Percentiles rank a stretch among this genome's conserved stretches.
Conservation (phyloP, 2,113 vertebrate species). For the Panthera uncia region DNA sequence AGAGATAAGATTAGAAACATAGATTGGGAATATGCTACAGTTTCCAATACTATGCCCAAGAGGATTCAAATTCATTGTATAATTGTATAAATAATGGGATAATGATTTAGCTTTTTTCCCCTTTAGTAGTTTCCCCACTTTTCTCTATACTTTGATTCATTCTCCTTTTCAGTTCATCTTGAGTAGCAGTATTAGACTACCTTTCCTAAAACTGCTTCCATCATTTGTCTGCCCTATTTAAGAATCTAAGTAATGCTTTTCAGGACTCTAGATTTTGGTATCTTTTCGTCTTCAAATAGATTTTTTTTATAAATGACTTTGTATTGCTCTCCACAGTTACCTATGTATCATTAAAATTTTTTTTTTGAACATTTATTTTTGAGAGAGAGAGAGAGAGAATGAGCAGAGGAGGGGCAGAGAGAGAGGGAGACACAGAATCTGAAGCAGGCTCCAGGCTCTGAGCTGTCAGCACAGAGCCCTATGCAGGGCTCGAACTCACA, state of each 20-base stretch:
- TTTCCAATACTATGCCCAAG: not conserved
- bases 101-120: not conserved
- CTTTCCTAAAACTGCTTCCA: not conserved
- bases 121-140: not conserved
- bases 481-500: too few relatives aligned
- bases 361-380: too few relatives aligned
- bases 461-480: too few relatives aligned
- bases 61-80: not conserved
- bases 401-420: too few relatives aligned
- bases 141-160: not conserved
- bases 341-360: not conserved
- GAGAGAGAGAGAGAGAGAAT: too few relatives aligned
- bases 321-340: not conserved
- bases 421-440: too few relatives aligned
- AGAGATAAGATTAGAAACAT: not conserved
- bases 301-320: not conserved
- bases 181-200: not conserved
- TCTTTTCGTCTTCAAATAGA: slow-evolving; percentile 18
- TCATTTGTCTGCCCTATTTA: not conserved
- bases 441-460: too few relatives aligned
- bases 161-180: not conserved
- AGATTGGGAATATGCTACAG: not conserved
- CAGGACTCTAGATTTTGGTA: not conserved
- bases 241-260: not conserved
- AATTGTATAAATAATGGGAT: not conserved